Base-by-base conservation (phyloP, 2,888 invertebrate species). In the Drosophila stalkeri region DNA sequence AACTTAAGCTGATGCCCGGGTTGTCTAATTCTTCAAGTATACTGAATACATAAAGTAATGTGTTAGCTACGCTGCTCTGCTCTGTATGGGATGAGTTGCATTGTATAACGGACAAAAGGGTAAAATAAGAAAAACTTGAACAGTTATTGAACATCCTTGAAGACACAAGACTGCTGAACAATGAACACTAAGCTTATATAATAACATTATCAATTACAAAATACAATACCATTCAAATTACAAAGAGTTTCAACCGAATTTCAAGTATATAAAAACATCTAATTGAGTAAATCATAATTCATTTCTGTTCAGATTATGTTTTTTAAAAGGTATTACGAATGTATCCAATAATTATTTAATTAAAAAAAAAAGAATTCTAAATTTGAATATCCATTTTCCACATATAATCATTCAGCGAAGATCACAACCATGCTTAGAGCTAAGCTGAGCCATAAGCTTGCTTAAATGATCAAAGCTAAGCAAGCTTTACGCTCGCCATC, bases 1-100 rank as follows among this genome's bases (percentile, higher is more conserved):
- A 71, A 59, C 52, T 59, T 56, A 56, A 49, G 49, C 12, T 61
- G 70, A 61, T 47, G 41, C 31, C 43, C 35, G 31, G 70, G 27
- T 54, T 69, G 52, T 55, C 35, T 47, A 69, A 69, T 69, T 39
- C 16, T 14, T 43, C 31, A 57, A 44, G 20, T 47, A 18, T 46
- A 39, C 31, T 16, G 39, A 33, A 23, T 33, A 39, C 20, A 37
- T 43, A 44, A 27, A 14, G 46, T 11, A 54, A 31, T 43, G 43
- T 44, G 37, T 11, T 49, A 49, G 39, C 49, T 16, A 33, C 16
- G 51, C 49, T 55, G 43, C 27, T 35, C 27, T 49, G 18, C 31
- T 49, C 33, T 33, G 54, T 33, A 27, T n/a, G 11, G 23, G 11
- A 35, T 23, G 12, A 67, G 33, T 18, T 14, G n/a, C 65, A 20